phyloP scores from a whole-genome alignment of 2,797 vertebrate genomes.

The Botia almorhae region DNA sequence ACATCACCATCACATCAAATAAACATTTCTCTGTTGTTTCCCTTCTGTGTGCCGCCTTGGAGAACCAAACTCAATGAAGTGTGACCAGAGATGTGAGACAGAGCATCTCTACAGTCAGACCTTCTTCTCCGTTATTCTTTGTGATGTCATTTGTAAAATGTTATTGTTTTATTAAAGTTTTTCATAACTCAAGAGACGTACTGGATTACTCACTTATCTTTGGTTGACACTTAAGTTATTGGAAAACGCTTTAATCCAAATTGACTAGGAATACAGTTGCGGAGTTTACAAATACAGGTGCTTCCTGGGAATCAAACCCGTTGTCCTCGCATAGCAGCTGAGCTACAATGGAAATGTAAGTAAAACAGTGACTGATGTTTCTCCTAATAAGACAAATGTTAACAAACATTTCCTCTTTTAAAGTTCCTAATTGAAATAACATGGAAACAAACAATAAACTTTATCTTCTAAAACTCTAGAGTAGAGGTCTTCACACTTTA shows the following conservation, averaged over 20 bases:
- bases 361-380: not conserved
- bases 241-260: not conserved
- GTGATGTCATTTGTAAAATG: slow-evolving; percentile 5
- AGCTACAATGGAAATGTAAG: not conserved
- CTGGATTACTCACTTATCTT: not conserved
- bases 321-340: not conserved
- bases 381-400: not conserved
- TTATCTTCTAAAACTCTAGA: too few relatives aligned
- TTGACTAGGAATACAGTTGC: not conserved
- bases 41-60: not conserved
- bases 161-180: not conserved
- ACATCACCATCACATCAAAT: slow-evolving; percentile 16
- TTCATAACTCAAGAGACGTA: not conserved
- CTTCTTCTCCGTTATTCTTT: not conserved
- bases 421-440: not conserved
- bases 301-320: not conserved
- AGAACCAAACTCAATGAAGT: slow-evolving; percentile 29
- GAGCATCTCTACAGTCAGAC: too few relatives aligned
- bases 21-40: slow-evolving; percentile 17
- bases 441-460: not conserved
- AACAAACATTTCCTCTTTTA: not conserved
- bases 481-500: too few relatives aligned
- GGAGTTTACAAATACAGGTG: not conserved
- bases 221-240: not conserved
- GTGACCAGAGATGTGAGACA: not conserved